Base-by-base conservation (phyloP, 1,140 invertebrate genomes). In the Lepidostoma basale region DNA sequence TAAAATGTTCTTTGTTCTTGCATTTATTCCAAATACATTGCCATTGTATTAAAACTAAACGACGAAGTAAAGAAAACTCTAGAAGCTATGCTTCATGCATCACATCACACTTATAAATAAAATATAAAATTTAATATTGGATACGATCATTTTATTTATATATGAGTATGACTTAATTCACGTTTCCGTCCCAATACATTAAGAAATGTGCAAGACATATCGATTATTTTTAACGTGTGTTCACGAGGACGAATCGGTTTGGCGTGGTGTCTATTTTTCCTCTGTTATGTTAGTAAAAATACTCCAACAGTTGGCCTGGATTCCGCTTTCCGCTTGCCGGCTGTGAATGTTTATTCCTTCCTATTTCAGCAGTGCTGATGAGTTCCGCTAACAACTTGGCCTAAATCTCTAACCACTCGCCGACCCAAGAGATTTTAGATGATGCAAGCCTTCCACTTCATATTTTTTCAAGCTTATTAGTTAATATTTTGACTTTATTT, bases 281-380 rank as follows among this genome's bases (percentile, higher is more conserved):
- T 3, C 26, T 14, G 49, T 14, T 30, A 54, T 0, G 44, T 9
- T 28, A 14, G 26, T 54, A 54, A 54, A 54, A 54, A 54, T 54
- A 54, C 26, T 23, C 23, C 26, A 54, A 14, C 49, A 33, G 49
- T 18, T 54, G 49, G 49, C 49, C 49, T 28, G 49, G 49, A 54
- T 54, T 28, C 49, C 49, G 49, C 49, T 54, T n/a, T n/a, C n/a
- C n/a, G 45, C 45, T 26, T 16, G 20, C 3, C 14, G 14, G 20
- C 30, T 12, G n/a, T 18, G 23, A 23, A 10, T 6, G 23, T 28
- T 4, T 54, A 16, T 54, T 16, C 14, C 33, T 36, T 36, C 5
- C 5, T 36, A 9, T 36, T 44, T 16, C 40, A 44, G n/a, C n/a
- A 44, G 2, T 18, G 16, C n/a, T 42, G n/a, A n/a, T 44, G n/a